Evolutionary conservation across 2,113 vertebrate species (phyloP).

Genomic region (Heterochromis multidens): DNA sequence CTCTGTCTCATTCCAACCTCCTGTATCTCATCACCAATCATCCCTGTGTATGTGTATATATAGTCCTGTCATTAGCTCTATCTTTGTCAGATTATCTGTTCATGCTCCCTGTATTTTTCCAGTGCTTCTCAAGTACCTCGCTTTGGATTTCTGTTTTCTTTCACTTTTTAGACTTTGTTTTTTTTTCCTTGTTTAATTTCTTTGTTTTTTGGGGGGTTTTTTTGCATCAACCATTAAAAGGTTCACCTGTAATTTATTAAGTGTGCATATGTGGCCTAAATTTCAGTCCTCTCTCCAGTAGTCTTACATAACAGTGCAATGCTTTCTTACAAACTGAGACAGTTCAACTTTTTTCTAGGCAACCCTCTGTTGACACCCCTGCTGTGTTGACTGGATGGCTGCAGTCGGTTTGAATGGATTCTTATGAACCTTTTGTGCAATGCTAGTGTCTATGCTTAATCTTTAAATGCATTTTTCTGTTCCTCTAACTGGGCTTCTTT

Average conservation of each 20-base stretch:
- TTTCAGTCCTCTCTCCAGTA: not conserved
- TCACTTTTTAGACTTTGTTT: not conserved
- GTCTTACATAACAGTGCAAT: not conserved
- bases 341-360: not conserved
- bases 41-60: not conserved
- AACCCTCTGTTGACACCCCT: not conserved
- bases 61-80: not conserved
- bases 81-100: not conserved
- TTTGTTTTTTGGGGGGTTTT: not conserved
- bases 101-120: too few relatives aligned
- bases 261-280: not conserved
- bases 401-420: not conserved
- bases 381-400: not conserved
- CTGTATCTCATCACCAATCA: rapidly evolving
- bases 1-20: not conserved
- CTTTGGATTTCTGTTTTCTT: not conserved
- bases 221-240: not conserved
- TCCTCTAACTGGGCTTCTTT: not conserved
- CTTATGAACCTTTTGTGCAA: not conserved
- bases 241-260: not conserved
- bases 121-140: not conserved
- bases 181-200: too few relatives aligned
- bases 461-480: not conserved
- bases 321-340: not conserved
- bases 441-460: not conserved